Percentiles rank a stretch among this genome's conserved stretches.
Evolutionary conservation across 2,113 vertebrate species (phyloP).

Genomic region (Oryzias javanicus): DNA sequence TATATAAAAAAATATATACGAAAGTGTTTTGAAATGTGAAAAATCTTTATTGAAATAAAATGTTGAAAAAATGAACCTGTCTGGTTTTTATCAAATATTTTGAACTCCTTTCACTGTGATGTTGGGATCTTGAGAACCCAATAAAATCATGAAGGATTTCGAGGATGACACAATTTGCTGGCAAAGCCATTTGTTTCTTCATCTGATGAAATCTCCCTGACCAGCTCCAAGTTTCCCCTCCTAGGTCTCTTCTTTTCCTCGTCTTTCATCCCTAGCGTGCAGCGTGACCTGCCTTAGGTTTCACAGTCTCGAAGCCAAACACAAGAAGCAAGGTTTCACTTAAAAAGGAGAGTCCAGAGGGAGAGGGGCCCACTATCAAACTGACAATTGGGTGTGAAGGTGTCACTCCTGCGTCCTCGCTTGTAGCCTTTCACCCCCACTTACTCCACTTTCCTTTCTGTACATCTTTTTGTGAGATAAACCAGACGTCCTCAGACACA

Average conservation of each 20-base stretch:
- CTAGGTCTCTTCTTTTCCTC: conserved; percentile 40
- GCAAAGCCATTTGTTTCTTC: conserved; percentile 25
- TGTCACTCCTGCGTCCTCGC: conserved; percentile 57
- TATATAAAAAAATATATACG: conserved; percentile 69
- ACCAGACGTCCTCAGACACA: conserved; percentile 15
- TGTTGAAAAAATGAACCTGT: conserved; percentile 35
- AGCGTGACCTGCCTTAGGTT: conserved; percentile 48
- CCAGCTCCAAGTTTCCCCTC: conserved; percentile 34
- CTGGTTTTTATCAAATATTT: conserved; percentile 11
- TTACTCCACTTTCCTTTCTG: conserved; percentile 20
- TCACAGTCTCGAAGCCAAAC: conserved; percentile 71
- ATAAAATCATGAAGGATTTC: conserved; percentile 26
- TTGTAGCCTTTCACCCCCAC: conserved; percentile 12
- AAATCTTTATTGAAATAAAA: conserved; percentile 61
- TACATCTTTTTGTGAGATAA: conserved; percentile 31
- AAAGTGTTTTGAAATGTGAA: conserved; percentile 73
- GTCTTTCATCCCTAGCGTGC: conserved; percentile 55
- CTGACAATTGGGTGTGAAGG: conserved; percentile 67
- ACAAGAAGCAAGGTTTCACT: conserved; percentile 25
- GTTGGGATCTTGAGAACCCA: conserved; percentile 11
- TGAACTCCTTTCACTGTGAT: conserved; percentile 7
- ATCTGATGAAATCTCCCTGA: conserved; percentile 14
- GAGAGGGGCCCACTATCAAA: conserved; percentile 52
- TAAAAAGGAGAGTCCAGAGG: conserved; percentile 26
- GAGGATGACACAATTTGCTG: conserved; percentile 43